phyloP scores from a whole-genome alignment of 2,113 vertebrate genomes.

The Dissostichus mawsoni region DNA sequence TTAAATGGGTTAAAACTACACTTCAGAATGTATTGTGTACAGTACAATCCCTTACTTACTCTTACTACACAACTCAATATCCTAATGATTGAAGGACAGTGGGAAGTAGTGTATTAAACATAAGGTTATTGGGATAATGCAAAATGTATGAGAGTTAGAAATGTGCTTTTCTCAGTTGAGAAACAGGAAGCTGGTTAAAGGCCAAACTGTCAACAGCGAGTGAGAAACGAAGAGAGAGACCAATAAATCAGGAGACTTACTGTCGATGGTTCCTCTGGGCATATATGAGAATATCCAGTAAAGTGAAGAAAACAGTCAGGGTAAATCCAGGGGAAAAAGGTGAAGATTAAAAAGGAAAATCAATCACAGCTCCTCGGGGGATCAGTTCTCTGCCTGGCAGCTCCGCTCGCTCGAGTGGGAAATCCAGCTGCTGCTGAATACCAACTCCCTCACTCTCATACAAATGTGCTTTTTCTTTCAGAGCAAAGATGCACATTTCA shows the following conservation, averaged over 20 bases:
- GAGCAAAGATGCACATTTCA: background rate
- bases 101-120: background rate
- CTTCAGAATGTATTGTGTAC: background rate
- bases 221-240: constrained; percentile 1
- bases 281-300: constrained; percentile 42
- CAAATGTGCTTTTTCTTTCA: constrained; percentile 14
- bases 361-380: constrained; percentile 36
- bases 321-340: constrained; percentile 52
- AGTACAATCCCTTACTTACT: background rate
- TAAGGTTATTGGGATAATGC: background rate
- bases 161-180: background rate
- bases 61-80: background rate
- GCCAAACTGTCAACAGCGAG: background rate
- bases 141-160: too few species aligned
- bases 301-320: constrained; percentile 11
- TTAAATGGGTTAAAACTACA: background rate
- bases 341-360: constrained; percentile 54
- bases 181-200: background rate
- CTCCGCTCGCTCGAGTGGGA: constrained; percentile 34
- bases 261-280: constrained; percentile 11
- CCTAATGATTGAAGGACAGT: background rate
- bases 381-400: constrained; percentile 33
- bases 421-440: constrained; percentile 37
- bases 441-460: constrained; percentile 21
- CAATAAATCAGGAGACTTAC: constrained; percentile 19